These are phyloP conservation scores for Apeira syringaria DNA, from an alignment of 2,888 invertebrate genomes.

Conservation along the genomic window DNA sequence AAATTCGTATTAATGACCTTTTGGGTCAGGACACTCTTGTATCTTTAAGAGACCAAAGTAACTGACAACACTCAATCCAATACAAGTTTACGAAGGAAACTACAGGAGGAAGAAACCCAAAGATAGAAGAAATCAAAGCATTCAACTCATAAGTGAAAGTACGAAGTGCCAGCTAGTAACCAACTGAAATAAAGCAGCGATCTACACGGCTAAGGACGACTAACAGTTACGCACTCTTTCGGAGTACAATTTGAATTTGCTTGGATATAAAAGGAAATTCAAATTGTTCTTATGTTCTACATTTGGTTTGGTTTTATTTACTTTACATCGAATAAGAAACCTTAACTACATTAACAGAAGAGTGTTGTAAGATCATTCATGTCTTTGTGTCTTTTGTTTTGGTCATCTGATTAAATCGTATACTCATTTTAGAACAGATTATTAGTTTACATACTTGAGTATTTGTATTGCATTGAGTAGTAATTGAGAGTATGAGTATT, in stretches of 20 bases:
- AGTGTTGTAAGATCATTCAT: too few relatives aligned
- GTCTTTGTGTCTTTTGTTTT: too few relatives aligned
- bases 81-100: slow-evolving; percentile 55
- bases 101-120: slow-evolving; percentile 65
- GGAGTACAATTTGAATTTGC: slow-evolving; percentile 46
- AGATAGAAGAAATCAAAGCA: slow-evolving; percentile 59
- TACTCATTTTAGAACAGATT: too few relatives aligned
- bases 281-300: slow-evolving; percentile 43
- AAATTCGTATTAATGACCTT: too few relatives aligned
- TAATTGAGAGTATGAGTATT: too few relatives aligned
- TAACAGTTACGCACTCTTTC: slow-evolving; percentile 60
- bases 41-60: slow-evolving; percentile 4
- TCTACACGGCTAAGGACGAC: slow-evolving; percentile 72
- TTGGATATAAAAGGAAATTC: slow-evolving; percentile 37
- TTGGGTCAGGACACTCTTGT: background rate
- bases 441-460: too few relatives aligned
- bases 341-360: too few relatives aligned
- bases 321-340: too few relatives aligned
- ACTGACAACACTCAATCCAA: slow-evolving; percentile 21
- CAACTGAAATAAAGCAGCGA: slow-evolving; percentile 73
- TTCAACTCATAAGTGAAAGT: slow-evolving; percentile 69
- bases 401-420: too few relatives aligned
- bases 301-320: slow-evolving; percentile 50
- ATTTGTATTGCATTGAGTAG: too few relatives aligned
- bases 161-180: slow-evolving; percentile 79